Conservation (phyloP, 2,888 invertebrate genomes). For the Agrotis puta region DNA sequence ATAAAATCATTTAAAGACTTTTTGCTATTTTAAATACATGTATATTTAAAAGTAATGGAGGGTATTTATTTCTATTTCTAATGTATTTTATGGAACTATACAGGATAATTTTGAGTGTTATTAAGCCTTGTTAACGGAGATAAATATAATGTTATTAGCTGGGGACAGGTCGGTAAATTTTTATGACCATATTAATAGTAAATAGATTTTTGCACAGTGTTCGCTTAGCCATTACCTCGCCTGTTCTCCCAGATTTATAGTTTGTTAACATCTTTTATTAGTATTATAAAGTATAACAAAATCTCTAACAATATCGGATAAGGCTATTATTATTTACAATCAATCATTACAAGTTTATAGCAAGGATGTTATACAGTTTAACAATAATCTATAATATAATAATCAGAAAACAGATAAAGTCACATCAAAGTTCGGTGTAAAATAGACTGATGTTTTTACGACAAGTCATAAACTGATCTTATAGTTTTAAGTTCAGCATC, state of each 20-base stretch:
- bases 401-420: constrained; percentile 75
- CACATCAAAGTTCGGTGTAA: constrained; percentile 80
- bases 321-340: constrained; percentile 68
- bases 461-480: constrained; percentile 79
- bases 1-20: not conserved
- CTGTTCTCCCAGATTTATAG: constrained; percentile 46
- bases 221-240: constrained; percentile 18
- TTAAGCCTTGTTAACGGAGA: constrained; percentile 15
- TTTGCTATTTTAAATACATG: not conserved
- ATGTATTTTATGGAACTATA: not conserved
- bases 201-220: constrained; percentile 25
- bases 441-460: constrained; percentile 82
- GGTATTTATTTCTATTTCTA: not conserved
- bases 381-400: constrained; percentile 76
- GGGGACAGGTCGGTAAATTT: constrained; percentile 8
- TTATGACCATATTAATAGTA: constrained; percentile 38
- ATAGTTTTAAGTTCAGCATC: constrained; percentile 84
- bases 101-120: not conserved
- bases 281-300: constrained; percentile 35
- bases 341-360: constrained; percentile 73
- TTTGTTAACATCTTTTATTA: constrained; percentile 35
- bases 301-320: constrained; percentile 46
- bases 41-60: not conserved
- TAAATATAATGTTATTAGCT: constrained; percentile 19
- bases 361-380: constrained; percentile 67